Conservation (phyloP, 2,888 invertebrate genomes). For the Corbicula japonica region DNA sequence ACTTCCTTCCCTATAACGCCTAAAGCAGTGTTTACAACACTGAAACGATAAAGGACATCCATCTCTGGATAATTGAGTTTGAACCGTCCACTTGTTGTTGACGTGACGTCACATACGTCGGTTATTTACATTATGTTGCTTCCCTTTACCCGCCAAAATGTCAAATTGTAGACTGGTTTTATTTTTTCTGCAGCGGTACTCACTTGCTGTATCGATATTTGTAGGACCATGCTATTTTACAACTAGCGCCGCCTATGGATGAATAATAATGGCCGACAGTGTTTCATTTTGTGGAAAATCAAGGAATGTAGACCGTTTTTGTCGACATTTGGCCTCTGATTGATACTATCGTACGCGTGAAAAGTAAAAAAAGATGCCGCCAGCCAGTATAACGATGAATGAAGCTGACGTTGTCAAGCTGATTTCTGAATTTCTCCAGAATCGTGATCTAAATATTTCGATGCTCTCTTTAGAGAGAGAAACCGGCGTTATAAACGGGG, state of each 20-base stretch:
- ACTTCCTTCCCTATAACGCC: conserved; percentile 55
- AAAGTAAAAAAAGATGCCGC: conserved; percentile 77
- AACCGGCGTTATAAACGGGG: conserved; percentile 90
- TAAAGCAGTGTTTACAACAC: conserved; percentile 53
- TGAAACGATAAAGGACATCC: conserved; percentile 59
- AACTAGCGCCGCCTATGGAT: conserved; percentile 32
- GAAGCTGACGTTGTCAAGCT: conserved; percentile 88
- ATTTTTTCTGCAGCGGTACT: not conserved
- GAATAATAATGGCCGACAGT: conserved; percentile 57
- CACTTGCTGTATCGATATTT: not conserved
- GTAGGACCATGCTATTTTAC: conserved; percentile 1
- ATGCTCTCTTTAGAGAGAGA: conserved; percentile 95
- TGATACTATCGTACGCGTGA: not conserved
- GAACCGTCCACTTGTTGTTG: conserved; percentile 3
- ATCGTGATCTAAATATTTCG: conserved; percentile 96
- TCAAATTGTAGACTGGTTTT: conserved; percentile 52
- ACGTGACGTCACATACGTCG: conserved; percentile 36
- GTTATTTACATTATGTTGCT: conserved; percentile 15
- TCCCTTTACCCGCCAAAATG: conserved; percentile 64
- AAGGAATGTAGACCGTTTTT: not conserved
- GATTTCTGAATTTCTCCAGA: conserved; percentile 88
- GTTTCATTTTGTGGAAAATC: not conserved
- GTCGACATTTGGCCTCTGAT: not conserved
- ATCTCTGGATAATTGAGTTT: conserved; percentile 41
- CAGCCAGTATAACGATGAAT: conserved; percentile 79